These are phyloP conservation scores for Polyommatus icarus DNA, from an alignment of 2,888 invertebrate species.

Conservation along the genomic window DNA sequence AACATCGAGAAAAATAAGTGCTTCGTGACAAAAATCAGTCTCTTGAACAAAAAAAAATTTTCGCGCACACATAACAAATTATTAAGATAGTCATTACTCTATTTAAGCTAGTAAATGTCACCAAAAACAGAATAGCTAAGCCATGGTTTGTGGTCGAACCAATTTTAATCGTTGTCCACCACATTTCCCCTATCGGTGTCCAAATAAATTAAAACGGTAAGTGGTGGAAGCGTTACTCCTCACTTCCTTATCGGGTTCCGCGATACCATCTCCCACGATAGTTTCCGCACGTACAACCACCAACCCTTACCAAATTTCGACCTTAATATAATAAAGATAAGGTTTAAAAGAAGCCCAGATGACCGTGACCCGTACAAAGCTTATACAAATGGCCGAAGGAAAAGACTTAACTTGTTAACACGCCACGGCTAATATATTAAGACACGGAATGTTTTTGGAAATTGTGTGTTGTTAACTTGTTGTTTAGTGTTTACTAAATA, in stretches of 20 bases:
- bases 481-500: too few relatives aligned
- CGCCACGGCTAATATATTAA: constrained; percentile 8
- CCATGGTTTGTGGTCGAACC: too few relatives aligned
- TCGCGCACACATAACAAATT: too few relatives aligned
- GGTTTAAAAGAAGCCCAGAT: not conserved
- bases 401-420: constrained; percentile 29
- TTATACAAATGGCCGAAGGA: constrained; percentile 21
- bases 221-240: constrained; percentile 22
- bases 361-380: not conserved
- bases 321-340: not conserved
- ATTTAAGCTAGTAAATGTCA: too few relatives aligned
- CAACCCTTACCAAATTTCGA: not conserved
- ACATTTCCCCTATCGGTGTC: not conserved
- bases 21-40: too few relatives aligned
- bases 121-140: too few relatives aligned
- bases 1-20: too few relatives aligned
- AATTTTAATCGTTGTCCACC: not conserved
- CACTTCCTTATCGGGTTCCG: constrained; percentile 26
- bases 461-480: not conserved
- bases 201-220: constrained; percentile 22
- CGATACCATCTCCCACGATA: constrained; percentile 25
- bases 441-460: constrained; percentile 20
- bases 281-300: constrained; percentile 25
- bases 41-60: too few relatives aligned
- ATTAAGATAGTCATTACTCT: too few relatives aligned